A percentile compares a stretch with the other conserved stretches of the same genome.
Conservation (phyloP, 2,888 invertebrate genomes). For the Pterostichus niger region DNA sequence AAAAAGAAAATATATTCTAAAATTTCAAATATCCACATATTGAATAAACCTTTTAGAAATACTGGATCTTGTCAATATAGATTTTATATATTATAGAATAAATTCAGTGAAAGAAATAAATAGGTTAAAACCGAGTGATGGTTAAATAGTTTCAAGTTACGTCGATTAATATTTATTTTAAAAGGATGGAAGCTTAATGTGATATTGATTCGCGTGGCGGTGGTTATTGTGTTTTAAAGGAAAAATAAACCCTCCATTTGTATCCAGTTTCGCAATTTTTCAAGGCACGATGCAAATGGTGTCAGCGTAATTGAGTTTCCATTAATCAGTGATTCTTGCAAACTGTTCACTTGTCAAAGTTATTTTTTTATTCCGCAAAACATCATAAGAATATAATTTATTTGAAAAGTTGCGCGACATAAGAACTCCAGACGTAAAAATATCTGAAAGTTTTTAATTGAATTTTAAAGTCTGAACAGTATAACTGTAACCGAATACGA, state of each 20-base stretch:
- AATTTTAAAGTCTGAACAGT: conserved; percentile 60
- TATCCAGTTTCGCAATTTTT: conserved; percentile 42
- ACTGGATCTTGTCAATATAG: no score
- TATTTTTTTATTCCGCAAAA: conserved; percentile 47
- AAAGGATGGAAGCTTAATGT: conserved; percentile 33
- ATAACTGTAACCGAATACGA: conserved; percentile 42
- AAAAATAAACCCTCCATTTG: conserved; percentile 45
- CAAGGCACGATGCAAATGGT: conserved; percentile 33
- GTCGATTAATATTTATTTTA: conserved; percentile 34
- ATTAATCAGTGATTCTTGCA: conserved; percentile 50
- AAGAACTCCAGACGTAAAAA: conserved; percentile 58
- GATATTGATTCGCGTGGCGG: conserved; percentile 39
- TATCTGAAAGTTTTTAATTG: conserved; percentile 65
- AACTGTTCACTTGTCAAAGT: conserved; percentile 53
- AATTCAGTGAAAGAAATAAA: conserved; percentile 1
- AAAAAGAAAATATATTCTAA: no score
- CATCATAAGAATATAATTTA: conserved; percentile 63
- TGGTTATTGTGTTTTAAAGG: conserved; percentile 37
- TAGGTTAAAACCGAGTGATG: conserved; percentile 10
- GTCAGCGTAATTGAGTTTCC: conserved; percentile 47
- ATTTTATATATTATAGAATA: no score
- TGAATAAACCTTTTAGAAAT: no score
- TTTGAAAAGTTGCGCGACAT: conserved; percentile 58
- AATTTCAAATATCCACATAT: no score
- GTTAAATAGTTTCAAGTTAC: conserved; percentile 2